These are phyloP conservation scores for Rhopalosiphum maidis DNA, from an alignment of 1,140 invertebrate genomes.

Conservation along the genomic window DNA sequence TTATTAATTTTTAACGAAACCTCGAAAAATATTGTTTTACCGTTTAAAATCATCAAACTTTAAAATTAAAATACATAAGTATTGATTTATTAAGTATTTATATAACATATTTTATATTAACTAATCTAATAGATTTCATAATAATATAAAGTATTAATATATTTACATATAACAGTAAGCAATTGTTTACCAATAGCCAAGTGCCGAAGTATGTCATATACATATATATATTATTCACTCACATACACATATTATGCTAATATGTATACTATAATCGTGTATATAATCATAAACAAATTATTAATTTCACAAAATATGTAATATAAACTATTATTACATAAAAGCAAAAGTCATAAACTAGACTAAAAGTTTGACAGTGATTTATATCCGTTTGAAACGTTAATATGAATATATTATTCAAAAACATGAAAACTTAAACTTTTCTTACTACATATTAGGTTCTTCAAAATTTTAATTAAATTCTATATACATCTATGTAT, in stretches of 20 bases:
- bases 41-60: no score
- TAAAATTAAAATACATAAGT: no score
- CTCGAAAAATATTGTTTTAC: no score
- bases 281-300: neutral
- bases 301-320: neutral
- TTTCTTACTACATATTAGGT: neutral
- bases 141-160: no score
- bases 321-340: neutral
- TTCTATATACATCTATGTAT: neutral
- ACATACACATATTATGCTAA: neutral
- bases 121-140: no score
- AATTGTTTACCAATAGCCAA: neutral
- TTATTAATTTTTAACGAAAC: no score
- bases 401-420: slow-evolving; percentile 36
- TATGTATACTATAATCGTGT: neutral
- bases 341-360: neutral
- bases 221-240: neutral
- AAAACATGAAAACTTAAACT: slow-evolving; percentile 11
- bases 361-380: slow-evolving; percentile 10
- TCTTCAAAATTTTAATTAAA: slow-evolving; percentile 2
- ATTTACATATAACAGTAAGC: neutral
- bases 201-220: rapidly evolving
- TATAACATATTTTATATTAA: no score
- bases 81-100: no score
- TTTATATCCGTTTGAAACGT: slow-evolving; percentile 11